Base-by-base conservation (phyloP, 2,888 invertebrate genomes). In the Lepetodrilus schrolli region DNA sequence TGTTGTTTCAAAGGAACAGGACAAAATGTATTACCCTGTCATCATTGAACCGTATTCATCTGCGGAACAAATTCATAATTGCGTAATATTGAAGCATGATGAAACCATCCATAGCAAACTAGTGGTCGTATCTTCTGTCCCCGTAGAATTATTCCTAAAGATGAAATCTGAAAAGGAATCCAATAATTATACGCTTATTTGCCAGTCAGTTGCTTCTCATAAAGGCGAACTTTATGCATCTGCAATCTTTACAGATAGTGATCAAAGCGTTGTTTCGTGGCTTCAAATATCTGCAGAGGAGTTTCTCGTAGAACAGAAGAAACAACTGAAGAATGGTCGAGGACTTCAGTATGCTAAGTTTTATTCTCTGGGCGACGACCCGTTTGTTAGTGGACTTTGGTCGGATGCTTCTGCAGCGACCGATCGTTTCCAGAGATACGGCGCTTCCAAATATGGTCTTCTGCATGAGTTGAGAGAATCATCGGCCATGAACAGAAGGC, bases 371-470 rank as follows among this genome's bases (percentile, higher is more conserved):
- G 73, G 73, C 0, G 83, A 80, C 7, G 72, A 77, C 8, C 78
- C 84, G 0, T 82, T 76, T 73, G 83, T 88, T 34, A 85, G 86
- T 74, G 86, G 83, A 4, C 78, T 86, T n/a, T 88, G 87, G 87
- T 66, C 72, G 4, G 66, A 80, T 4, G 50, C 66, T 2, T 13
- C 5, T 17, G 47, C 51, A 1, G 66, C 73, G 4, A 78, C 77
- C n/a, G 79, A 81, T 37, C 81, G 83, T 78, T 86, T 83, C 26
- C 87, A 86, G 70, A 78, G 87, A 51, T 82, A 84, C 74, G 78
- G 81, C 47, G 85, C 87, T 66, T 86, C 88, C 20, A 81, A 81
- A 50, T 87, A 86, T 82, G 85, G 87, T 2, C 82, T 89, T 49
- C 66, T 87, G 36, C 84, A 85, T 73, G 87, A 87, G 58, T 70